Evolutionary conservation across 2,797 vertebrate species (phyloP), one percentile per base, ranked within the genome.

Genomic region (Periophthalmus magnuspinnatus): DNA sequence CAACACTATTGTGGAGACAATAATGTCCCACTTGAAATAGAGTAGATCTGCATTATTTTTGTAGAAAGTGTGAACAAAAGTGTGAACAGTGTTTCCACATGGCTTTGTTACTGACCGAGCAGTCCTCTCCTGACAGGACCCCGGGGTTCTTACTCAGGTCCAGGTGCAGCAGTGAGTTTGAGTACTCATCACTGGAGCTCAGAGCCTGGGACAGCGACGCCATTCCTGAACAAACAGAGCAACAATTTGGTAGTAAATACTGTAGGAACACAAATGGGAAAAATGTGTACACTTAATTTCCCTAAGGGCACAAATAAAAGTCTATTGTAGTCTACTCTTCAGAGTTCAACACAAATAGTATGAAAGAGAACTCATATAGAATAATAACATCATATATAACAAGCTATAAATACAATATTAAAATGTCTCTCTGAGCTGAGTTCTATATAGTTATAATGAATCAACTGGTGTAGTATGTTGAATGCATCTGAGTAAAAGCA

Each of bases 71-170:
- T n/a, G n/a, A 11, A 32, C n/a, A n/a, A n/a, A n/a, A n/a, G n/a
- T n/a, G n/a, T 55, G 58, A 63, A 62, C 67, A 65, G 64, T 58
- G 57, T 79, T 77, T 88, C 52, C 67, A 72, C 69, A 71, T 75
- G 78, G 56, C 62, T 78, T 68, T 60, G 72, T 33, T 62, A 73
- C 95, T 95, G 82, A 97, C 96, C 79, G 94, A 95, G 66, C 95
- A 93, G 38, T 97, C 96, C 1, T 96, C 96, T 2, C 95, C 95
- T 2, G 95, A 94, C 59, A 97, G 94, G 65, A 96, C 92, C 56
- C 96, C 96, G 0, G 96, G 94, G 83, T 97, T 97, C 87, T 95
- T 96, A 93, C 96, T 97, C 81, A 97, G 88, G 89, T 96, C 95
- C 87, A 97, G 93, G 84, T 96, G 95, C 71, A 95, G 93, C n/a